Evolutionary conservation across 1,140 invertebrate genomes (phyloP).

Genomic region (Anoplophora glabripennis): DNA sequence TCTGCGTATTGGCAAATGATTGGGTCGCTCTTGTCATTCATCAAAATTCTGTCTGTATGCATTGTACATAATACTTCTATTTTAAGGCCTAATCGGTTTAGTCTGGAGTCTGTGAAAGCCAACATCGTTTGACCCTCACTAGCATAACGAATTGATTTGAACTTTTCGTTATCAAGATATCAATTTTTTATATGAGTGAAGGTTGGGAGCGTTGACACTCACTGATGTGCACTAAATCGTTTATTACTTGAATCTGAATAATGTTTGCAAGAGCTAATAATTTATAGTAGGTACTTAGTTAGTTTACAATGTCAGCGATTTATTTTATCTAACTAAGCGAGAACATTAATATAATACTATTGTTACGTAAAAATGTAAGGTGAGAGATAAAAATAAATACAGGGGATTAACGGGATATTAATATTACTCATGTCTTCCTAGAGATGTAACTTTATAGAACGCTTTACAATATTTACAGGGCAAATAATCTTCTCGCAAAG

Average conservation of each 20-base stretch:
- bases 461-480: slow-evolving; percentile 19
- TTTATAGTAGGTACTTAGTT: no score
- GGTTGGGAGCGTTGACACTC: no score
- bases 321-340: no score
- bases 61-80: slow-evolving; percentile 19
- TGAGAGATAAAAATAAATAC: not conserved
- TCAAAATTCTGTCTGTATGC: slow-evolving; percentile 14
- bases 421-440: slow-evolving; percentile 1
- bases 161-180: no score
- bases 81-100: slow-evolving; percentile 14
- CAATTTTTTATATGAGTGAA: no score
- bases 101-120: slow-evolving; percentile 12
- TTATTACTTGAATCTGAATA: no score
- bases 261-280: no score
- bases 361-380: no score
- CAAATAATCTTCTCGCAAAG: slow-evolving; percentile 4
- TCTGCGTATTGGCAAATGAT: slow-evolving; percentile 11
- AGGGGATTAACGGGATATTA: not conserved
- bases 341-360: no score
- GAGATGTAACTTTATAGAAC: slow-evolving; percentile 9
- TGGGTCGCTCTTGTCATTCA: slow-evolving; percentile 7
- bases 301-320: no score
- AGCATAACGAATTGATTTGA: no score
- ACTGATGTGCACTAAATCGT: no score
- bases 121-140: slow-evolving; percentile 20